Percentiles rank a stretch among this genome's conserved stretches.
Conservation (phyloP, 2,797 vertebrate species). For the Peromyscus attwateri region DNA sequence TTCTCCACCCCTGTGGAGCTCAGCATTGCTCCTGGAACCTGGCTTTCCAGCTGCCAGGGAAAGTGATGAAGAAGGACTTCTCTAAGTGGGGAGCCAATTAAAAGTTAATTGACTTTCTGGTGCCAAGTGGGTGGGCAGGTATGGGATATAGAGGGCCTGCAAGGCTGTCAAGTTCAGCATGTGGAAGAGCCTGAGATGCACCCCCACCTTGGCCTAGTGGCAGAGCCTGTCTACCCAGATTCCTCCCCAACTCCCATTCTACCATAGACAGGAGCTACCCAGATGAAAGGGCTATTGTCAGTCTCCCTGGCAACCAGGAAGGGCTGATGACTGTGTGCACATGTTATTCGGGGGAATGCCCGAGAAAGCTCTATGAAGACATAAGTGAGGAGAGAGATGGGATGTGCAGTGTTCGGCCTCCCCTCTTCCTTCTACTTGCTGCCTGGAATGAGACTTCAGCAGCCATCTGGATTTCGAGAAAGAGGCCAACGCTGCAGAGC, state of each 20-base stretch:
- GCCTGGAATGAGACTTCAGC: not conserved
- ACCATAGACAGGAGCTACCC: not conserved
- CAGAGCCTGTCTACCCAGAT: not conserved
- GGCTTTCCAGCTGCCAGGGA: not conserved
- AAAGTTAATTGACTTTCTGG: conserved; percentile 59
- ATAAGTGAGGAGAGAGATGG: not conserved
- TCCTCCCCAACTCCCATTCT: not conserved
- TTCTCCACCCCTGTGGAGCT: not conserved
- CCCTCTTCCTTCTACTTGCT: not conserved
- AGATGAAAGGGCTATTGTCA: not conserved
- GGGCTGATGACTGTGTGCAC: not conserved
- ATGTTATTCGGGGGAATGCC: not conserved
- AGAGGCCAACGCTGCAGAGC: not conserved
- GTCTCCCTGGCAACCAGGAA: not conserved
- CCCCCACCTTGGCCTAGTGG: not conserved
- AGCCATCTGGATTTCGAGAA: not conserved
- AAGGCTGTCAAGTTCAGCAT: not conserved
- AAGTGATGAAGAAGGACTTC: not conserved
- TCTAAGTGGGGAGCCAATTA: conserved; percentile 68
- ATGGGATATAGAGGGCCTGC: not conserved
- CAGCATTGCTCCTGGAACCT: not conserved
- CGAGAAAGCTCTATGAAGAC: not conserved
- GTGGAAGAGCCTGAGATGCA: not conserved
- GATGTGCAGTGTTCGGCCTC: not conserved
- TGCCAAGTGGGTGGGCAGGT: conserved; percentile 56